Percentiles rank a stretch among this genome's conserved stretches.
Conservation (phyloP, 2,113 vertebrate species). For the Ammodytes dubius region DNA sequence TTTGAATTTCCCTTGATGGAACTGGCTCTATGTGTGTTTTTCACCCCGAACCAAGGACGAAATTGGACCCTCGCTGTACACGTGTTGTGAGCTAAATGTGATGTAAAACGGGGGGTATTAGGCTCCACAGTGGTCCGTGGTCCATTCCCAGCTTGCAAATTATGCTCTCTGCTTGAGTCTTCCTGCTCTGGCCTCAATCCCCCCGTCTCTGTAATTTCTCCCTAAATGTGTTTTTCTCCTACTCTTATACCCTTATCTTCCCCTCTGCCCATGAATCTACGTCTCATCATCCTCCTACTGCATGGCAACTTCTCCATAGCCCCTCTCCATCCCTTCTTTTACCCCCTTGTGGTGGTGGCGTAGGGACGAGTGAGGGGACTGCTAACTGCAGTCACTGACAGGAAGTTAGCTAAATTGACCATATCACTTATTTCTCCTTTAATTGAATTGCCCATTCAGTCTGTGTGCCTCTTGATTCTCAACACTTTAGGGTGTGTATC, state of each 20-base stretch:
- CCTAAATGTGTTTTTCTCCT: slow-evolving; percentile 32
- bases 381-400: too few species aligned
- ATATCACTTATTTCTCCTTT: slow-evolving; percentile 1
- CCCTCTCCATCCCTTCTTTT: neutral
- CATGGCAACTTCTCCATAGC: neutral
- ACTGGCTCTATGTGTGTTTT: slow-evolving; percentile 10
- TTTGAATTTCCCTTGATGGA: neutral
- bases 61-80: slow-evolving; percentile 34
- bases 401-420: too few species aligned
- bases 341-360: neutral
- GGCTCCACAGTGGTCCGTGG: slow-evolving; percentile 31
- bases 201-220: slow-evolving; percentile 45
- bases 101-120: slow-evolving; percentile 39
- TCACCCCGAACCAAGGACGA: neutral
- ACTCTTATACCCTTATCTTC: slow-evolving; percentile 9
- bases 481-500: slow-evolving; percentile 8
- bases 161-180: slow-evolving; percentile 56
- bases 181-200: slow-evolving; percentile 36
- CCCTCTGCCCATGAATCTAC: neutral
- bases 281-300: slow-evolving; percentile 1
- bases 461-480: neutral
- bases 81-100: slow-evolving; percentile 39
- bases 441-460: too few species aligned
- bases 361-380: too few species aligned
- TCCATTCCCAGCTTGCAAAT: slow-evolving; percentile 54